Evolutionary conservation across 2,888 invertebrate species (phyloP).

Genomic region (Bugula neritina): DNA sequence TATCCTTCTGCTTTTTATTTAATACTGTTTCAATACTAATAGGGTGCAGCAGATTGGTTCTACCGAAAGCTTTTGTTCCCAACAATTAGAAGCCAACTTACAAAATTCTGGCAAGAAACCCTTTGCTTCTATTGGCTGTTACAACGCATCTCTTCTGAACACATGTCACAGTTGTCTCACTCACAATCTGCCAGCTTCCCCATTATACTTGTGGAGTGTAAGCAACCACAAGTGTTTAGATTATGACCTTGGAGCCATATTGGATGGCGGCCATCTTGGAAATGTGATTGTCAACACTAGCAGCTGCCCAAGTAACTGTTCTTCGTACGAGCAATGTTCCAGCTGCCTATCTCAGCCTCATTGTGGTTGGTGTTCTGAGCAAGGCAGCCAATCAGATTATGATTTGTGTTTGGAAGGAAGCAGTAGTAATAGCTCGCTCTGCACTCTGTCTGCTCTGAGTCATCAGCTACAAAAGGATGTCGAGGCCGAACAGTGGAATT

Average conservation of each 20-base stretch:
- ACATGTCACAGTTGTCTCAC: no score
- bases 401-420: slow-evolving; percentile 80
- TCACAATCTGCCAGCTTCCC: no score
- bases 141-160: no score
- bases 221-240: neutral
- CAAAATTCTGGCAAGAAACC: no score
- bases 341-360: slow-evolving; percentile 79
- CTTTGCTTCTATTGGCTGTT: no score
- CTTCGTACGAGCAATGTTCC: slow-evolving; percentile 74
- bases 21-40: no score
- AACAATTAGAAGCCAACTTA: no score
- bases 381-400: slow-evolving; percentile 55
- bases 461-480: neutral
- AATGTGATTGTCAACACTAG: slow-evolving; percentile 50
- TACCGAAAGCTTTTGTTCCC: no score
- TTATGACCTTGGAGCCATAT: neutral
- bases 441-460: neutral
- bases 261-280: slow-evolving; percentile 8
- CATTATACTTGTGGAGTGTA: neutral
- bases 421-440: neutral
- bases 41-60: no score
- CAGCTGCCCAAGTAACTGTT: slow-evolving; percentile 80
- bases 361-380: slow-evolving; percentile 84
- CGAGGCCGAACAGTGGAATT: neutral
- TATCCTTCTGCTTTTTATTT: no score